These are phyloP conservation scores for Proterorhinus semilunaris DNA, from an alignment of 2,113 vertebrate species.

Conservation along the genomic window DNA sequence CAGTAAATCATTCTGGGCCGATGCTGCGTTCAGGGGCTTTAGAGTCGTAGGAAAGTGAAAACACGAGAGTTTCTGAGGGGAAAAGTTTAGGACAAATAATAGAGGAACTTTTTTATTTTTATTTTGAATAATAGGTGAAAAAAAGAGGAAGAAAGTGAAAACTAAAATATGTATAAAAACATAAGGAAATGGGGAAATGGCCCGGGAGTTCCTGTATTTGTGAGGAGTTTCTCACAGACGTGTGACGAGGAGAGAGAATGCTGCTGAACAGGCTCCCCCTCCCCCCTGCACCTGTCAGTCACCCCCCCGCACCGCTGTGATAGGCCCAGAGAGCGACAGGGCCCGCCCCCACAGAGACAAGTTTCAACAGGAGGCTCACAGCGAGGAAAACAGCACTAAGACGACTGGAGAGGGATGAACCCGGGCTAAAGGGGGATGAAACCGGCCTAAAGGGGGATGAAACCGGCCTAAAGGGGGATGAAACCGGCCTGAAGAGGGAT, in stretches of 20 bases:
- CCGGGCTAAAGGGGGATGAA: background rate
- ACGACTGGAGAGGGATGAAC: background rate
- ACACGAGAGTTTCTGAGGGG: too few species aligned
- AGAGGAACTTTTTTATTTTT: too few species aligned
- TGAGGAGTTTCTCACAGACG: background rate
- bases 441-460: background rate
- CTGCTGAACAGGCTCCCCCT: background rate
- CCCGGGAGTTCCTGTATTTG: too few species aligned
- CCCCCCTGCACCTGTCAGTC: background rate
- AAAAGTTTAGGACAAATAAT: too few species aligned
- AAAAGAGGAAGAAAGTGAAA: too few species aligned
- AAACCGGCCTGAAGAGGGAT: too few species aligned
- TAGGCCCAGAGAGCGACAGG: background rate
- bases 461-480: background rate
- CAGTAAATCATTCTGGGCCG: too few species aligned
- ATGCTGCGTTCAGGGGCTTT: too few species aligned
- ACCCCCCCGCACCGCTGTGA: background rate
- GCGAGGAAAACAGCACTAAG: background rate
- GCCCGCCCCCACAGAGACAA: background rate
- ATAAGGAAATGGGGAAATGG: too few species aligned
- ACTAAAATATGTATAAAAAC: too few species aligned
- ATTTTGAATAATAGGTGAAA: too few species aligned
- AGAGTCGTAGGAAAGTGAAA: too few species aligned
- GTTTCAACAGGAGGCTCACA: background rate
- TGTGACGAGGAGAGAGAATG: background rate